Evolutionary conservation across 1,140 invertebrate species (phyloP), one percentile per base, ranked within the genome.

Genomic region (Drosophila mauritiana): DNA sequence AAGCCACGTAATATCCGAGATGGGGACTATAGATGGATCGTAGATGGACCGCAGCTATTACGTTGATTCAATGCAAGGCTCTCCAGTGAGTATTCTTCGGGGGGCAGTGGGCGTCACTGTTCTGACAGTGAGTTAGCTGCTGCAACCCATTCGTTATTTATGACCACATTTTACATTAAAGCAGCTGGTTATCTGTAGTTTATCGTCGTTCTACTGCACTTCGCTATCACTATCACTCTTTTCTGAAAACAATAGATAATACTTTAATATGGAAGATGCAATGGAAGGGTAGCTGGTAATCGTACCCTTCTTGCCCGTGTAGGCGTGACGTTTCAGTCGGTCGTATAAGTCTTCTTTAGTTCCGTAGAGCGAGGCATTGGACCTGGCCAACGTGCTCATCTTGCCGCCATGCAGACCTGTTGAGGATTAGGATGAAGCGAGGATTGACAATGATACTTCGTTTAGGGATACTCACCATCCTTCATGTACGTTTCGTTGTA

Each of bases 401-500:
- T 97, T 97, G 27, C 91, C 91, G 48, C 84, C 83, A 69, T 92
- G 78, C 36, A 82, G 72, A 73, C 83, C 83, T 88, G 13, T 11
- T 27, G 1, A 31, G n/a, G 4, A 31, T 27, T 27, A 5, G 11
- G 15, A 3, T 31, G 6, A 15, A 12, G 1, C n/a, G 7, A 12
- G 3, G 1, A 27, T 8, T 8, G 1, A 4, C 11, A 39, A 39
- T 39, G 13, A 13, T 7, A 42, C 7, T 42, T 42, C 7, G 1
- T 1, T 1, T 11, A 11, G 1, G 1, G 1, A 12, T 12, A 45
- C 84, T 97, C 93, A 93, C 96, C 97, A 93, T 97, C 96, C 94
- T 98, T 98, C 97, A 98, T 98, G 84, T 98, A 98, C 15, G 97
- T 98, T 93, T 98, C 97, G 92, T 98, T 98, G 92, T 98, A 98